Conservation (phyloP, 1,140 invertebrate species). For the Protaetia brevitarsis region DNA sequence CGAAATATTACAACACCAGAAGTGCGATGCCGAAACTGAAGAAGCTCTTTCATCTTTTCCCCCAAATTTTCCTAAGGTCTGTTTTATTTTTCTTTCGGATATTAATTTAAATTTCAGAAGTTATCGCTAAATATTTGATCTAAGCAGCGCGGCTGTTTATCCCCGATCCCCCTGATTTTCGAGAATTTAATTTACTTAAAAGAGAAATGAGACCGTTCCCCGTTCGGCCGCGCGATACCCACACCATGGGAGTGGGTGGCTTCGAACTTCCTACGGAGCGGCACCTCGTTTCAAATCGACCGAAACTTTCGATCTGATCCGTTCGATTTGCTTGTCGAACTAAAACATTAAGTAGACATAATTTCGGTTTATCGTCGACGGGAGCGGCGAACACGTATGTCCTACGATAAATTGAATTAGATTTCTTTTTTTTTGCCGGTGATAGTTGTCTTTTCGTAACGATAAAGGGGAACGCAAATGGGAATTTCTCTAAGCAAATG, state of each 20-base stretch:
- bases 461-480: neutral
- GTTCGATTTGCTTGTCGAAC: constrained; percentile 7
- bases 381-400: neutral
- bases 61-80: neutral
- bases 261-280: neutral
- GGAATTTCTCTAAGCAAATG: neutral
- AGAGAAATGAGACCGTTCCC: neutral
- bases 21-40: no score
- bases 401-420: constrained; percentile 11
- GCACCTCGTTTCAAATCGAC: neutral
- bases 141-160: neutral
- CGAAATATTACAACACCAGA: no score
- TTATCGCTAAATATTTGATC: constrained; percentile 4
- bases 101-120: constrained; percentile 3
- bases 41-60: no score
- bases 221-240: neutral
- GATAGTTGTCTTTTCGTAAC: neutral
- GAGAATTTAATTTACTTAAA: constrained; percentile 2
- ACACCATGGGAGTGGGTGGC: neutral
- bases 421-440: constrained; percentile 5
- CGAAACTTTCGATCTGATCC: neutral
- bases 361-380: constrained; percentile 7
- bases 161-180: neutral
- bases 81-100: constrained; percentile 1
- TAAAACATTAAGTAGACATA: constrained; percentile 14